Evolutionary conservation across 1,140 invertebrate species (phyloP), one percentile per base, ranked within the genome.

Genomic region (Drosophila funebris): DNA sequence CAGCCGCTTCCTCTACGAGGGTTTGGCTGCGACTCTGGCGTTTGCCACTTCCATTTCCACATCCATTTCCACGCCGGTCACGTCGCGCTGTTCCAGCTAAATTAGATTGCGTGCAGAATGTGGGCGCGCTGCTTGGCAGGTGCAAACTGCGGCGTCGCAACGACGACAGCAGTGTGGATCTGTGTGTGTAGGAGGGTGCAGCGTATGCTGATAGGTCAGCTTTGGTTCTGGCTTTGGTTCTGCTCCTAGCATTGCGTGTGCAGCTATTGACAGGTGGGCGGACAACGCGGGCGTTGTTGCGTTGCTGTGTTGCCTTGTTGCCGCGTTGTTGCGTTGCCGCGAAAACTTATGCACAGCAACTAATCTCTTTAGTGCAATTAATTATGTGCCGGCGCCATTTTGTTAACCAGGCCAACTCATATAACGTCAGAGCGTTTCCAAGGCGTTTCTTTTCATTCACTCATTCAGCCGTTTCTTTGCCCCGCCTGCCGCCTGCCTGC

Each of bases 21-120:
- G 29, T 22, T 20, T 29, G 74, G 52, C 58, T 39, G 50, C n/a
- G 27, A 16, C 50, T 60, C 50, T 46, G n/a, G n/a, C 53, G 33
- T 36, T n/a, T 36, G 33, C 1, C 33, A 4, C 13, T 36, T 36
- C 33, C 33, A 36, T 36, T 36, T 36, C n/a, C 33, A 36, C 60
- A 33, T 31, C 33, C 52, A 82, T 81, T 82, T 66, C 60, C 56
- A 63, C 58, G 73, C 61, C 69, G 71, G 22, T 76, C 76, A 79
- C 79, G 78, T 83, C 68, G 43, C 31, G 7, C 50, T 63, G 56
- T 68, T 44, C 54, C 29, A 73, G 46, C 70, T 62, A 85, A 85
- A 85, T 85, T 87, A 78, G 82, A 85, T 85, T 85, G 82, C 82
- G 82, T 85, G 82, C 64, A 44, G 61, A 68, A 87, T 87, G 77